A percentile compares a stretch with the other conserved stretches of the same genome.
These are phyloP conservation scores for Oligia latruncula DNA, from an alignment of 2,888 invertebrate genomes.

Conservation along the genomic window DNA sequence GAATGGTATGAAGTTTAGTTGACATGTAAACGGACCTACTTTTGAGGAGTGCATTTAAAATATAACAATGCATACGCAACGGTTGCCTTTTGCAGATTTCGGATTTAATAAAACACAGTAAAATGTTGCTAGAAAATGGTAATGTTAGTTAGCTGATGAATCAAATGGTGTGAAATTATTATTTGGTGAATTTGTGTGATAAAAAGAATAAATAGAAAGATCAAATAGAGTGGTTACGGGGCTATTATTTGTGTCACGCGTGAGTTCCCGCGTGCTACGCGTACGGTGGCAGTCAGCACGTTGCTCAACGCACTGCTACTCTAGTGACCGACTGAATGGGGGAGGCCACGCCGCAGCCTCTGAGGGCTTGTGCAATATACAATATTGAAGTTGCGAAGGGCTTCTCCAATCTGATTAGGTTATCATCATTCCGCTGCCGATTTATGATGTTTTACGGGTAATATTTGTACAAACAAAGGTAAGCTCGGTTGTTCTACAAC, in stretches of 20 bases:
- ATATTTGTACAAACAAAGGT: background rate
- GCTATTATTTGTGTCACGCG: conserved; percentile 73
- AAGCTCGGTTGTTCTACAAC: background rate
- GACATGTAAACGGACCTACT: conserved; percentile 61
- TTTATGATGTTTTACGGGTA: conserved; percentile 39
- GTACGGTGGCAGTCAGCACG: conserved; percentile 60
- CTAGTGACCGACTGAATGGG: conserved; percentile 71
- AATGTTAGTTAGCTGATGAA: conserved; percentile 17
- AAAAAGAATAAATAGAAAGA: conserved; percentile 41
- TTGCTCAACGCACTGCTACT: conserved; percentile 71
- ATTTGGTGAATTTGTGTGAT: conserved; percentile 24
- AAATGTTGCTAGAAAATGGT: conserved; percentile 26
- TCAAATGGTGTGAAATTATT: conserved; percentile 42
- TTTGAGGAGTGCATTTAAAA: conserved; percentile 61
- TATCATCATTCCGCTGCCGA: conserved; percentile 65
- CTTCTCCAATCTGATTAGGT: conserved; percentile 69
- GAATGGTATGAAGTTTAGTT: conserved; percentile 60
- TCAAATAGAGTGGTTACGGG: conserved; percentile 58
- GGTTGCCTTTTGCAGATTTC: conserved; percentile 30
- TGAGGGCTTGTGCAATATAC: conserved; percentile 72
- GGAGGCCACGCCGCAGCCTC: conserved; percentile 67
- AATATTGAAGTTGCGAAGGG: conserved; percentile 74
- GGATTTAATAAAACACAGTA: conserved; percentile 34
- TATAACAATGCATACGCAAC: conserved; percentile 42
- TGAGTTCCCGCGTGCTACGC: conserved; percentile 68